Base-by-base conservation (phyloP, 2,113 vertebrate species). In the Sclerurus mexicanus region DNA sequence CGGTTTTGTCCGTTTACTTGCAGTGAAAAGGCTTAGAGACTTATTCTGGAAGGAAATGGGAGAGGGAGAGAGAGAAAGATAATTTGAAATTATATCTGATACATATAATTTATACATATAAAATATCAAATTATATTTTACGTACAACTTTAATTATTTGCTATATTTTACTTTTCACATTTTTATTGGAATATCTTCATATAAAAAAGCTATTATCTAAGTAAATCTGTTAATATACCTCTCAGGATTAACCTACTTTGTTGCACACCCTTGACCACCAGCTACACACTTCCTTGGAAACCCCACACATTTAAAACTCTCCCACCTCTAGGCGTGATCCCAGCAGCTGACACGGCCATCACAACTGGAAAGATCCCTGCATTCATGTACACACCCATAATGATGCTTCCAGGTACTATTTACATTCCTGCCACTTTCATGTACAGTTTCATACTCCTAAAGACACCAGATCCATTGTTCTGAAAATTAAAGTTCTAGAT, bases 401-500 rank as follows among this genome's bases (percentile, higher is more conserved):
- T 2, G n/a, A n/a, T 2, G 7, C 27, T 69, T 22, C 46, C 64
- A 63, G n/a, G 11, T 6, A 22, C 28, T 13, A 1, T 6, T 9
- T 20, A 11, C 20, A 4, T 24, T 59, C 23, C 69, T 82, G 35
- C 14, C 56, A 27, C 35, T 9, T 27, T 25, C 24, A 62, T 50
- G 12, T 14, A 42, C 7, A 14, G 4, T 24, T 75, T 39, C 21
- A 9, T 3, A 14, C 11, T 63, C 53, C 40, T 44, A 18, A 76
- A 76, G 37, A 37, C 3, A 64, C 27, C 52, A 58, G 17, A 7
- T 15, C 19, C 16, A 21, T 12, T 0, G 0, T 24, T 35, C 69
- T 28, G 30, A 59, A 58, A 82, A 64, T 12, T 21, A 9, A 82
- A 49, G 30, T 22, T 39, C 59, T 60, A 39, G 35, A 12, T 74